These are phyloP conservation scores for Amblyraja radiata DNA, from an alignment of 2,797 vertebrate genomes.

Conservation along the genomic window DNA sequence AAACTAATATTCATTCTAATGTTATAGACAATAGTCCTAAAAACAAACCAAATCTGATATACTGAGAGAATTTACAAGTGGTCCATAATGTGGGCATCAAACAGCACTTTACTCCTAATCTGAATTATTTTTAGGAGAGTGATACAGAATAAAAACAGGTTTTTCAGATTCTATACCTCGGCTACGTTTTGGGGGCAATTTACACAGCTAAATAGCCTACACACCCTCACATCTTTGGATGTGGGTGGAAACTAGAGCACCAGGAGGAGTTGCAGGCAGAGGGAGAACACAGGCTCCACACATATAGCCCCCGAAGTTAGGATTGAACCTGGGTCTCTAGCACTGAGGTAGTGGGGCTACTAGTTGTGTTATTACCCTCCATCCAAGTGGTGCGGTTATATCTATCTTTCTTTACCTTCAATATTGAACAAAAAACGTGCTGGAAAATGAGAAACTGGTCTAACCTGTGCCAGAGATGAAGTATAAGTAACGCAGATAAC, in stretches of 20 bases:
- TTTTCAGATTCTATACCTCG: too few species aligned
- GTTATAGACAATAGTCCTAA: not conserved
- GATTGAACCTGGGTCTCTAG: too few species aligned
- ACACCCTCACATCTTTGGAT: too few species aligned
- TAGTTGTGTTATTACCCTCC: too few species aligned
- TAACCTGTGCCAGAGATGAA: not conserved
- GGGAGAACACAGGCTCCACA: too few species aligned
- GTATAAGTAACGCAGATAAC: not conserved
- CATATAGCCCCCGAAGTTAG: too few species aligned
- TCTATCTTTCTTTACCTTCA: not conserved
- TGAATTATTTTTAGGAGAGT: not conserved
- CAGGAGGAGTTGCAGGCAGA: too few species aligned
- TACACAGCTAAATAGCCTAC: too few species aligned
- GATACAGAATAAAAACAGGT: too few species aligned
- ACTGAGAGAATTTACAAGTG: not conserved
- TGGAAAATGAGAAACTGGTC: not conserved
- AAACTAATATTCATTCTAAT: not conserved
- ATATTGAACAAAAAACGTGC: not conserved
- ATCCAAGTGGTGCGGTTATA: not conserved
- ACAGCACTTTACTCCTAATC: not conserved
- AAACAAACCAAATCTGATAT: not conserved
- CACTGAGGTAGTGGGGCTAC: too few species aligned
- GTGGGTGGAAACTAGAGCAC: too few species aligned
- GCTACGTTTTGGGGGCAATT: too few species aligned
- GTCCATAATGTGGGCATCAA: not conserved